Conservation (phyloP, 2,797 vertebrate species). For the Bovichtus variegatus region DNA sequence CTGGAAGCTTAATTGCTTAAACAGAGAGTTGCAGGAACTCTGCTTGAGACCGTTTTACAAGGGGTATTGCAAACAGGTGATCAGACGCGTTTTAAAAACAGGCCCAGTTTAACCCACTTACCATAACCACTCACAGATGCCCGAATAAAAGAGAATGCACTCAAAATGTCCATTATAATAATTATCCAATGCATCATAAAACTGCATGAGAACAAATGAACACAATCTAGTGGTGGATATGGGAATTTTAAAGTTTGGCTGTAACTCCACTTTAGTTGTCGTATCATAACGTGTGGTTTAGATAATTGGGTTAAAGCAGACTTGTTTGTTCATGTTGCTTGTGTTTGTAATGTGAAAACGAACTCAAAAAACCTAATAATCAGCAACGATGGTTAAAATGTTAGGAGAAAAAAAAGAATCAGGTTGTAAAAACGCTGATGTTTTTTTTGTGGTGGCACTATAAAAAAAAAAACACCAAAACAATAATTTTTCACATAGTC, state of each 20-base stretch:
- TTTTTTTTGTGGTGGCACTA: not conserved
- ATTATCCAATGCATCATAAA: slow-evolving; percentile 10
- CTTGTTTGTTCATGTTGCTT: not conserved
- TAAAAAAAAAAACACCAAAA: not conserved
- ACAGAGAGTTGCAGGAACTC: not conserved
- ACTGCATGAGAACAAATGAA: not conserved
- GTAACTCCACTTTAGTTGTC: not conserved
- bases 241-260: not conserved
- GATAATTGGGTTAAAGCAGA: slow-evolving; percentile 11
- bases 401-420: not conserved
- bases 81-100: slow-evolving; percentile 6
- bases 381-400: not conserved
- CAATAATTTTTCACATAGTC: not conserved
- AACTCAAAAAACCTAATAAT: not conserved
- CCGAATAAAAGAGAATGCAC: not conserved
- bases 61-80: slow-evolving; percentile 12
- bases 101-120: not conserved
- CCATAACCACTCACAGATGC: not conserved
- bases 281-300: slow-evolving; percentile 18
- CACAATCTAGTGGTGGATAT: not conserved
- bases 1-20: not conserved
- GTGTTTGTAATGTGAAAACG: not conserved
- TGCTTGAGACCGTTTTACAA: not conserved
- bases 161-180: not conserved
- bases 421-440: not conserved